These are phyloP conservation scores for Oppia nitens DNA, from an alignment of 1,140 invertebrate species.

Conservation along the genomic window DNA sequence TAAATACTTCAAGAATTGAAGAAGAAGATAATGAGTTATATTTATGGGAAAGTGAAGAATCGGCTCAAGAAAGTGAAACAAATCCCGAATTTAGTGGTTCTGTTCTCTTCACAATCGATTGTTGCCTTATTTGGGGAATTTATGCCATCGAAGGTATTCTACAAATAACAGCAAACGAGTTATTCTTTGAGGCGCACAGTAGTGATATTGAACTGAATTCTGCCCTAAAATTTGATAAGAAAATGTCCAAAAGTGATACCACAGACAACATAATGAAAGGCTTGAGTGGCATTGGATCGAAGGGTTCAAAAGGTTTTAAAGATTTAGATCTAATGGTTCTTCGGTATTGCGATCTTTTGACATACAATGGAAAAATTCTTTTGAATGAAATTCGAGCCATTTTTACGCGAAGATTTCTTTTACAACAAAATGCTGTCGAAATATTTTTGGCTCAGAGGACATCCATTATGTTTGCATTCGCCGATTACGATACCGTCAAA, in stretches of 20 bases:
- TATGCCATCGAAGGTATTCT: constrained; percentile 15
- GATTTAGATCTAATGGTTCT: constrained; percentile 48
- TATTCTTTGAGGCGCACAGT: constrained; percentile 15
- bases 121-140: constrained; percentile 16
- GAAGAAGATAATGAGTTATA: constrained; percentile 14
- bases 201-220: background rate
- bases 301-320: constrained; percentile 10
- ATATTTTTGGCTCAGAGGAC: constrained; percentile 96
- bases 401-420: constrained; percentile 83
- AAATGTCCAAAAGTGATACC: background rate
- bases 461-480: constrained; percentile 95
- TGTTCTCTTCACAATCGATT: constrained; percentile 14
- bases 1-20: background rate
- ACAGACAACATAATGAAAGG: background rate
- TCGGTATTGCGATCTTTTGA: constrained; percentile 53
- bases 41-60: constrained; percentile 14
- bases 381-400: constrained; percentile 97
- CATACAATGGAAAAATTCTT: constrained; percentile 30
- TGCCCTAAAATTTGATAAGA: background rate
- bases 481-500: constrained; percentile 88
- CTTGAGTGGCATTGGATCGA: constrained; percentile 7
- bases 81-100: constrained; percentile 14
- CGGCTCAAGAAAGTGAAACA: constrained; percentile 3
- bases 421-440: constrained; percentile 94
- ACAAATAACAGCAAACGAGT: constrained; percentile 16